Evolutionary conservation across 2,888 invertebrate species (phyloP), one percentile per base, ranked within the genome.

Genomic region (Cerastis rubricosa): DNA sequence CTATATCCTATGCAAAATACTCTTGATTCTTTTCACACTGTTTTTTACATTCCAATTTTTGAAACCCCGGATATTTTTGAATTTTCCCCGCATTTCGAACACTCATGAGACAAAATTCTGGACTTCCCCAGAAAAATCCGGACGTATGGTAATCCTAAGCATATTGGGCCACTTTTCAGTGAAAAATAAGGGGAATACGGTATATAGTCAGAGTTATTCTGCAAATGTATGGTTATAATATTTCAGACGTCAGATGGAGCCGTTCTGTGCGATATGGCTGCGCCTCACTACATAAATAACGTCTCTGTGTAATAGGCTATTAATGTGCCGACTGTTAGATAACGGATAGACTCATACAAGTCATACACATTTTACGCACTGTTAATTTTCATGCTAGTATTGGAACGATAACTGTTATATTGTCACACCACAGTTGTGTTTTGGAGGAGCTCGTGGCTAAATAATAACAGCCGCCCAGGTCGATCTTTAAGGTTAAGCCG

Each of bases 171-270:
- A 64, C 19, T 76, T 80, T 74, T 71, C 64, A 64, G 22, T 70
- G 45, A 25, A 40, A 49, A 64, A 76, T 71, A 59, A 35, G 49
- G 29, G 51, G 29, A 54, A 77, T 66, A 74, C 64, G 51, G 66
- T 40, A 67, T 73, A 80, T 63, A 76, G 29, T 63, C 74, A 78
- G 71, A 7, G n/a, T 17, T 82, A 74, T 80, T 81, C 59, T 67
- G 76, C n/a, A 72, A 84, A 87, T 81, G 78, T 88, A 89, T 89
- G 57, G 83, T 74, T 71, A 77, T 78, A 72, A 88, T 88, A 89
- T 83, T 80, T 89, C 84, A 87, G 76, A 71, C 81, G 89, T 87
- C 87, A 88, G 80, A 81, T 80, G 89, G 71, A 78, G 77, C 68
- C 67, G 70, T 76, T 71, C 57, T 71, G 63, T 77, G 22, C 82